phyloP scores from a whole-genome alignment of 2,797 vertebrate genomes.

The Sebastiscus tertius region DNA sequence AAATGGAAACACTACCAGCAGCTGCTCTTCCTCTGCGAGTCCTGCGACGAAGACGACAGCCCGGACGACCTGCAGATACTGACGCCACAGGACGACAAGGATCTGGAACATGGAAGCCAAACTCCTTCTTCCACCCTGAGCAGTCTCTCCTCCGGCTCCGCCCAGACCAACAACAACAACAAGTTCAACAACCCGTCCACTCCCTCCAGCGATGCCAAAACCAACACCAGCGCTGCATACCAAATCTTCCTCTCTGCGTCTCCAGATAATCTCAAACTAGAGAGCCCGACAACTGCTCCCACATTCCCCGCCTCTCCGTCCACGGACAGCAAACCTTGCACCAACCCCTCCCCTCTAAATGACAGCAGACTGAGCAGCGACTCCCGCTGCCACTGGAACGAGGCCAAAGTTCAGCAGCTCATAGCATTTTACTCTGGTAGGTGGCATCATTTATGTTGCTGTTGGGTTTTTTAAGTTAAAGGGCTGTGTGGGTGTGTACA shows the following conservation, averaged over 20 bases:
- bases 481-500: background rate
- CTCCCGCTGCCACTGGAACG: slow-evolving; percentile 64
- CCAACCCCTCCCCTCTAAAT: background rate
- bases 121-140: slow-evolving; percentile 19
- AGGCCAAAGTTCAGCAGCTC: slow-evolving; percentile 69
- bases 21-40: slow-evolving; percentile 68
- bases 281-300: background rate
- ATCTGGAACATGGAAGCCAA: slow-evolving; percentile 10
- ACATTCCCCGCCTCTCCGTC: slow-evolving; percentile 3
- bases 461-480: background rate
- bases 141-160: slow-evolving; percentile 34
- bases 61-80: slow-evolving; percentile 17
- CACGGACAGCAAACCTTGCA: slow-evolving; percentile 9
- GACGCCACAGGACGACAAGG: slow-evolving; percentile 21
- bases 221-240: background rate
- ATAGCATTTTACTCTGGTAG: slow-evolving; percentile 68
- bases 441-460: background rate
- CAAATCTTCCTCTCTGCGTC: slow-evolving; percentile 12
- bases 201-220: background rate
- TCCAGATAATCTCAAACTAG: slow-evolving; percentile 6
- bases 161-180: slow-evolving; percentile 1
- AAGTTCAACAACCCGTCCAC: background rate
- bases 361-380: slow-evolving; percentile 23
- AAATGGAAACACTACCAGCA: slow-evolving; percentile 75
- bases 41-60: slow-evolving; percentile 54